Percentiles rank a stretch among this genome's conserved stretches.
Evolutionary conservation across 2,797 vertebrate genomes (phyloP).

Genomic region (Tenualosa thibaudeaui): DNA sequence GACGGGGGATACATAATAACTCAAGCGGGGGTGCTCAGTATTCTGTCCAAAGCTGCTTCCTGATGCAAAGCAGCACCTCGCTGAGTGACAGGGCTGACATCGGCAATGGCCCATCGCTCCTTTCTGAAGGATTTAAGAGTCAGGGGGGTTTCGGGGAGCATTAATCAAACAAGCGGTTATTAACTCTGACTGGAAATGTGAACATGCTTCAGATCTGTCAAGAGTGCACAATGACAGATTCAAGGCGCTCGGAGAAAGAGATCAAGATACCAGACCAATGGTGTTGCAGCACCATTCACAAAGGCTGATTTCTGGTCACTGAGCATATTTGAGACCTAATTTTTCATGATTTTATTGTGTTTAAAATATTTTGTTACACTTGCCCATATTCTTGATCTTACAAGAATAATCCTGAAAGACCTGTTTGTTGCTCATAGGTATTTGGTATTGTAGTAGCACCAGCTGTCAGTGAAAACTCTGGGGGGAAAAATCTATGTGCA

Average conservation of each 20-base stretch:
- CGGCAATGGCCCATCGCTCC: constrained; percentile 5
- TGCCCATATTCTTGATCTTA: too few relatives aligned
- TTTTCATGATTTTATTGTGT: not conserved
- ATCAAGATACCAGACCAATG: not conserved
- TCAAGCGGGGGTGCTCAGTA: constrained; percentile 38
- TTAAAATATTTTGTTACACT: too few relatives aligned
- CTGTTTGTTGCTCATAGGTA: too few relatives aligned
- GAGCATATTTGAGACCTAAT: not conserved
- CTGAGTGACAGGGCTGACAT: constrained; percentile 14
- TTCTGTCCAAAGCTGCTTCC: constrained; percentile 37
- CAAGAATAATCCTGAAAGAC: not conserved
- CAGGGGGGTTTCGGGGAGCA: constrained; percentile 12
- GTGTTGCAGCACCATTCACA: not conserved
- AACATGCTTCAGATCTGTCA: constrained; percentile 21
- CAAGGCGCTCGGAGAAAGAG: not conserved
- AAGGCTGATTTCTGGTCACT: not conserved
- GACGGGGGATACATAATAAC: constrained; percentile 38
- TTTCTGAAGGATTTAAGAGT: constrained; percentile 8
- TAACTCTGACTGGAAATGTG: constrained; percentile 20
- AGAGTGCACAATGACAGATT: not conserved
- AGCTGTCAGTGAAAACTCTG: not conserved
- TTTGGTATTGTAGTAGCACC: not conserved
- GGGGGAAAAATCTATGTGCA: not conserved
- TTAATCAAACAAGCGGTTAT: constrained; percentile 24
- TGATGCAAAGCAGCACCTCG: constrained; percentile 2